Conservation (phyloP, 2,113 vertebrate species). For the Chunga burmeisteri region DNA sequence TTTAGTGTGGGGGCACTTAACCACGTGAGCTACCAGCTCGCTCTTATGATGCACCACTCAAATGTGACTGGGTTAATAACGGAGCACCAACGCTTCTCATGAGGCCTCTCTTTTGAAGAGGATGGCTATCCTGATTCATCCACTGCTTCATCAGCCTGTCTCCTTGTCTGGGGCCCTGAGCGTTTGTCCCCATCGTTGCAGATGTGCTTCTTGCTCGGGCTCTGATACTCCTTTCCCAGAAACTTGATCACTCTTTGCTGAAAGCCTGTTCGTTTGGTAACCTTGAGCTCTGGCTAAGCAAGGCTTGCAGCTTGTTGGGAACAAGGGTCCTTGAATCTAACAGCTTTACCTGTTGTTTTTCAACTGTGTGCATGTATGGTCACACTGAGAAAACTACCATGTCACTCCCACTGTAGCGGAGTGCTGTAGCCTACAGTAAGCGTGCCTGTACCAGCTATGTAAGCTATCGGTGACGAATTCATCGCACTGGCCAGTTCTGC, state of each 20-base stretch:
- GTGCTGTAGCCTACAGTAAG: not conserved
- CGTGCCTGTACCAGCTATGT: not conserved
- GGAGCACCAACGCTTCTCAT: not conserved
- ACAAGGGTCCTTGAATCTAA: not conserved
- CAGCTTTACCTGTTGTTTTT: not conserved
- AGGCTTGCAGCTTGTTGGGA: not conserved
- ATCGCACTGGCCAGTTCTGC: not conserved
- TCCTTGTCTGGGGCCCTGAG: not conserved
- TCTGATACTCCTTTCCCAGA: not conserved
- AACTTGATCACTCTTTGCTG: not conserved
- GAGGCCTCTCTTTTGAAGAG: not conserved
- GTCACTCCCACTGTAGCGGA: not conserved
- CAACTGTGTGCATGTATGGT: not conserved
- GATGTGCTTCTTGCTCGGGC: not conserved
- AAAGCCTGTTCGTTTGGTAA: not conserved
- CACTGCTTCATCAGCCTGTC: not conserved
- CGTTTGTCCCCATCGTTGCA: not conserved
- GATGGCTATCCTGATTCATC: not conserved
- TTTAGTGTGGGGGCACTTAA: not conserved
- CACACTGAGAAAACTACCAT: not conserved
- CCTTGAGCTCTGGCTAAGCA: not conserved
- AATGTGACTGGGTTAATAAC: not conserved
- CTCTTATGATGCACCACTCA: not conserved
- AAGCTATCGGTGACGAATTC: not conserved
- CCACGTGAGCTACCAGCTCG: not conserved